Conservation (phyloP, 2,113 vertebrate species). For the Engystomops pustulosus region DNA sequence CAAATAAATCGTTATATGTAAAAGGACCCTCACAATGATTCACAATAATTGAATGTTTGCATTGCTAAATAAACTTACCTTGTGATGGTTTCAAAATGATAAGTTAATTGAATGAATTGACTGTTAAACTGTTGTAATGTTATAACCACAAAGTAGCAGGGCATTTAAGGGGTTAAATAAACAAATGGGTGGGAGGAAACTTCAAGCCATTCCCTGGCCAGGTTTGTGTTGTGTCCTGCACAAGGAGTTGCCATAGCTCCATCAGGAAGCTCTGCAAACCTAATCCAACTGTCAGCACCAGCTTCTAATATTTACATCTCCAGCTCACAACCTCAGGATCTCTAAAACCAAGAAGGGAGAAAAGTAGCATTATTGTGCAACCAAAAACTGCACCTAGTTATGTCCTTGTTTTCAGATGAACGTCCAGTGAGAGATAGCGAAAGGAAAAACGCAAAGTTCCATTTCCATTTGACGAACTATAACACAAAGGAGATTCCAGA, state of each 20-base stretch:
- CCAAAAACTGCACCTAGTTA: neutral
- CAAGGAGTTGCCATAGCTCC: slow-evolving; percentile 57
- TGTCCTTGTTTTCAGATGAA: slow-evolving; percentile 59
- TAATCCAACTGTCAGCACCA: slow-evolving; percentile 40
- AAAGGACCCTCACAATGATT: too few species aligned
- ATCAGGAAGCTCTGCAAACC: slow-evolving; percentile 26
- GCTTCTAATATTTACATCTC: neutral
- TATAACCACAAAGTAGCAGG: neutral
- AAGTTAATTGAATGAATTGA: too few species aligned
- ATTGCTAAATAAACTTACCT: too few species aligned
- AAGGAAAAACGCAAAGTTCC: slow-evolving; percentile 60
- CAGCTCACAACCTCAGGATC: neutral
- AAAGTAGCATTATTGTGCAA: neutral
- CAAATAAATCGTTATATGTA: too few species aligned
- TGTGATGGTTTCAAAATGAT: too few species aligned
- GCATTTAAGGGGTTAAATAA: neutral
- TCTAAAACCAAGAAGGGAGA: neutral
- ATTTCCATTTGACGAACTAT: slow-evolving; percentile 63
- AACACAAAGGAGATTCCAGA: slow-evolving; percentile 63
- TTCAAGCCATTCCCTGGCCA: slow-evolving; percentile 11
- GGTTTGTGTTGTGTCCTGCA: neutral
- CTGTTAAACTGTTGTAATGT: neutral
- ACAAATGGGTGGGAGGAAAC: neutral
- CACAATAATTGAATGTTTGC: too few species aligned
- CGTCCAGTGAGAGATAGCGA: slow-evolving; percentile 59